These are phyloP conservation scores for Monochamus saltuarius DNA, from an alignment of 1,140 invertebrate genomes.

Conservation along the genomic window DNA sequence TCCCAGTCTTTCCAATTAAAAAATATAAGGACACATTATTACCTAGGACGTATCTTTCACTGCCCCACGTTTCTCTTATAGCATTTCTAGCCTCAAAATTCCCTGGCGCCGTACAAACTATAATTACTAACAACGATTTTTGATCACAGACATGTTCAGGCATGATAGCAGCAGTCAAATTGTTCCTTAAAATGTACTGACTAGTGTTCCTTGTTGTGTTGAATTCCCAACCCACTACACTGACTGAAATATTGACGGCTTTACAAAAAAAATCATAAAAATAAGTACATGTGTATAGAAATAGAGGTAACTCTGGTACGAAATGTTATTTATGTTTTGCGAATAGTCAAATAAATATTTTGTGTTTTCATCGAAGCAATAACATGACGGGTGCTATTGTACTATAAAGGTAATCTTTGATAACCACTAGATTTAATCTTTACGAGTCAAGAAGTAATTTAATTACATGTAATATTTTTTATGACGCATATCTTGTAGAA, in stretches of 20 bases:
- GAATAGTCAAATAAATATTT: neutral
- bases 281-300: no score
- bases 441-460: no score
- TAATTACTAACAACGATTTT: conserved; percentile 65
- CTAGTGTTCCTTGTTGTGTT: conserved; percentile 71
- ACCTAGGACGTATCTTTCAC: conserved; percentile 59
- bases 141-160: conserved; percentile 61
- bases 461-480: no score
- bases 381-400: no score
- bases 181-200: conserved; percentile 69
- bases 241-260: conserved; percentile 25
- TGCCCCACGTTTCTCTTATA: conserved; percentile 82
- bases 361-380: no score
- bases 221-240: conserved; percentile 67
- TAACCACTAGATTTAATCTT: no score
- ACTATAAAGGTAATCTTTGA: no score
- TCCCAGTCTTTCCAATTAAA: conserved; percentile 59
- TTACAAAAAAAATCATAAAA: no score
- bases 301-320: neutral
- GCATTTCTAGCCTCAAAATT: conserved; percentile 67
- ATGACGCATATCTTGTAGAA: no score
- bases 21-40: conserved; percentile 55
- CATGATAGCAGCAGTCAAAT: conserved; percentile 66
- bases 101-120: conserved; percentile 70
- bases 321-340: neutral